Percentiles rank a stretch among this genome's conserved stretches.
phyloP scores from a whole-genome alignment of 2,888 invertebrate species.

The Caenorhabditis sinica region DNA sequence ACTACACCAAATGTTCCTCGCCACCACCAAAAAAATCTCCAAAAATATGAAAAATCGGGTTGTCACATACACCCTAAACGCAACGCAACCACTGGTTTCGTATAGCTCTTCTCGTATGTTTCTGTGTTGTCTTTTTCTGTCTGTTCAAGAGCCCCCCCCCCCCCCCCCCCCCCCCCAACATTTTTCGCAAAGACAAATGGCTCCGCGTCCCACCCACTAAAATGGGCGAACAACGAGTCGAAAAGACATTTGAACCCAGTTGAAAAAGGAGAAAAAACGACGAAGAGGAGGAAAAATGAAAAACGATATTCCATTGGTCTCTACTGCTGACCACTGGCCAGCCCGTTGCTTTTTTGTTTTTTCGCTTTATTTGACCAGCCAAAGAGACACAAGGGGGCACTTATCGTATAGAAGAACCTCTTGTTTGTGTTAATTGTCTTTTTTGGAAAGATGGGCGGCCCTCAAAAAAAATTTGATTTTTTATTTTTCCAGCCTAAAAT shows the following conservation, averaged over 20 bases:
- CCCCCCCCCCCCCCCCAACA: background rate
- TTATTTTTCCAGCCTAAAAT: background rate
- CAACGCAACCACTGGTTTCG: background rate
- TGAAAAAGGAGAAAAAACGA: conserved; percentile 3
- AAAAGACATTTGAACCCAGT: background rate
- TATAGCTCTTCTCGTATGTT: background rate
- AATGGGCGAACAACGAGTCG: conserved; percentile 5
- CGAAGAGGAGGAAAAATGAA: conserved; percentile 27
- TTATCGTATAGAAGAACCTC: conserved; percentile 46
- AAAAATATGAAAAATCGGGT: conserved; percentile 15
- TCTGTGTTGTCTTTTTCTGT: conserved; percentile 22
- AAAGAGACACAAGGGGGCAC: conserved; percentile 30
- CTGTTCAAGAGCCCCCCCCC: conserved; percentile 3
- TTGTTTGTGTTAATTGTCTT: conserved; percentile 47
- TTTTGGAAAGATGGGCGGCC: background rate
- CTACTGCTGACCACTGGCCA: background rate
- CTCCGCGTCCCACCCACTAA: background rate
- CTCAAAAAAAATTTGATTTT: background rate
- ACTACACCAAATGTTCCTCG: too few relatives aligned
- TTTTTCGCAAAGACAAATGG: conserved; percentile 43
- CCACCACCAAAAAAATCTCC: too few relatives aligned
- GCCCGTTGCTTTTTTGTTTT: background rate
- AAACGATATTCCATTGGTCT: conserved; percentile 53
- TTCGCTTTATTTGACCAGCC: conserved; percentile 44
- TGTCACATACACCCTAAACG: background rate